Conservation (phyloP, 2,888 invertebrate species). For the Scaptomyza parva region DNA sequence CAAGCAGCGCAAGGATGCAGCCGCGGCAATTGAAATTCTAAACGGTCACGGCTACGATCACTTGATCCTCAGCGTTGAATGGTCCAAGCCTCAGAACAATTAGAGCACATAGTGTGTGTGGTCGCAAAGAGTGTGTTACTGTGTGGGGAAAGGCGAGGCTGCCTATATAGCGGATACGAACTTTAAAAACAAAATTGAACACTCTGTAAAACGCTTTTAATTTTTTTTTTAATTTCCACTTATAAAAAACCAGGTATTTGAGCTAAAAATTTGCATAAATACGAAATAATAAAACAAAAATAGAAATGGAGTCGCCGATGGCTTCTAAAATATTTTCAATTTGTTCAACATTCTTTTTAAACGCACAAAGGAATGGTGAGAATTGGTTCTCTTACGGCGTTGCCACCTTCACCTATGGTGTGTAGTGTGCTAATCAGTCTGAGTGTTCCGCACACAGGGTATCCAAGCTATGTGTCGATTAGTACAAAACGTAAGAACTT, state of each 20-base stretch:
- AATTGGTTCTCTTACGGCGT: neutral
- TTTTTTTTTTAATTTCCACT: constrained; percentile 32
- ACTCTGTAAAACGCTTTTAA: constrained; percentile 12
- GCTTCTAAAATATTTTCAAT: constrained; percentile 6
- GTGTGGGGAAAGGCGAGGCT: constrained; percentile 1
- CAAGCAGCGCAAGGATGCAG: constrained; percentile 95
- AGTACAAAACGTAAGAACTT: neutral
- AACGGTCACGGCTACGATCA: constrained; percentile 99
- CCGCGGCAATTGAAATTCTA: constrained; percentile 94
- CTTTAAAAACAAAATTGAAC: neutral
- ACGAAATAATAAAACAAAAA: constrained; percentile 21
- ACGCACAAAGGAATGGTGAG: neutral
- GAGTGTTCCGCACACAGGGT: neutral
- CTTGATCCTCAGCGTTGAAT: constrained; percentile 98
- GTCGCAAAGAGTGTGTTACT: constrained; percentile 8
- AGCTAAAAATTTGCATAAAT: constrained; percentile 38
- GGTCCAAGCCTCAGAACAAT: constrained; percentile 94
- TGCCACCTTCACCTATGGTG: neutral
- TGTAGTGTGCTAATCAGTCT: neutral
- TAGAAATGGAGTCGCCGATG: constrained; percentile 7
- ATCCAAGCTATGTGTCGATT: neutral
- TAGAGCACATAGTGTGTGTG: constrained; percentile 26
- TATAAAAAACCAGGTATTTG: constrained; percentile 34
- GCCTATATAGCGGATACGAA: neutral
- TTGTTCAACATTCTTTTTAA: constrained; percentile 1